Evolutionary conservation across 92 coral and sea anemone genomes (phyloP).

Genomic region (Bergia sp.): DNA sequence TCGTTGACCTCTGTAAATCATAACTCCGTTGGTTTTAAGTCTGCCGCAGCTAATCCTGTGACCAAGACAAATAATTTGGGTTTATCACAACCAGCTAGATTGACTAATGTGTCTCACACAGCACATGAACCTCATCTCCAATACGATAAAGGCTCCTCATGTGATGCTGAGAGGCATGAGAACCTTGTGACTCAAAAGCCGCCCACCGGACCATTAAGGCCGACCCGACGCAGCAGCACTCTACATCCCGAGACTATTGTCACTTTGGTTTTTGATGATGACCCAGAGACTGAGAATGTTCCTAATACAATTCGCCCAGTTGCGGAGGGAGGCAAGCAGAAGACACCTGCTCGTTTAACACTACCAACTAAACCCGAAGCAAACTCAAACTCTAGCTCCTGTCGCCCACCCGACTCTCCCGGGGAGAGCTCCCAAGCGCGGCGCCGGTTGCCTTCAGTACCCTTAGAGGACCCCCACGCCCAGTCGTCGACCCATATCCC

Average conservation of each 20-base stretch:
- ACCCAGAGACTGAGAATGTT: background rate
- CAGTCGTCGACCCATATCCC: conserved; percentile 1
- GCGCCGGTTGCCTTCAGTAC: conserved; percentile 76
- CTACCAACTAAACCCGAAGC: conserved; percentile 12
- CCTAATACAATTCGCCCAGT: background rate
- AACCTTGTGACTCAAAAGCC: conserved; percentile 11
- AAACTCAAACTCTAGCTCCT: background rate
- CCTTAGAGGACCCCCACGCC: conserved; percentile 46
- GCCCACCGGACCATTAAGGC: conserved; percentile 13
- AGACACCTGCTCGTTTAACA: background rate
- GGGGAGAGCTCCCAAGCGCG: conserved; percentile 65
- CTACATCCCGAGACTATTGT: conserved; percentile 73
- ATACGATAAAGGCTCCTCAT: background rate
- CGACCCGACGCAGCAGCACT: conserved; percentile 57
- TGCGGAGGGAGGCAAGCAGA: background rate
- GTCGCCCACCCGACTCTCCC: conserved; percentile 43
- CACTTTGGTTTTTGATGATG: conserved; percentile 76
- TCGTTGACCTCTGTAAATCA: background rate
- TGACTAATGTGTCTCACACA: background rate
- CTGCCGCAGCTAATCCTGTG: background rate
- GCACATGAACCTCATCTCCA: background rate
- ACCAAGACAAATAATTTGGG: background rate
- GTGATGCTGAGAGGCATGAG: background rate
- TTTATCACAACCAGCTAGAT: background rate
- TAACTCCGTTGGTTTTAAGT: background rate